Evolutionary conservation across 2,797 vertebrate species (phyloP), one percentile per base, ranked within the genome.

Genomic region (Simalia tracyae): DNA sequence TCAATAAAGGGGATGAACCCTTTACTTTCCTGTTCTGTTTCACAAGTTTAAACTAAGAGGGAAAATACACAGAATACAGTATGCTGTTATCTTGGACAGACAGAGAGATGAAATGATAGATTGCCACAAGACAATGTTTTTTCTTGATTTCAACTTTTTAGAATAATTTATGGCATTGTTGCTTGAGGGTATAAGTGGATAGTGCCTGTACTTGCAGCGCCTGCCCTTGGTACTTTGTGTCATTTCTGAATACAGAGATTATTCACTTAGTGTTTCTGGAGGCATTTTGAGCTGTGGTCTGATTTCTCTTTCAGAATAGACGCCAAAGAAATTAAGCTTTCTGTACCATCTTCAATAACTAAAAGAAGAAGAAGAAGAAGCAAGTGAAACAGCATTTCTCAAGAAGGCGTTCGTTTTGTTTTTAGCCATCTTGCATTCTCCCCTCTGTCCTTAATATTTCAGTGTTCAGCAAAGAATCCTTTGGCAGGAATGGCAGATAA

Each of bases 401-500:
- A 92, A 91, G 94, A 93, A 81, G 85, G 95, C 93, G 24, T 96
- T 96, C 93, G 93, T 96, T 94, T 95, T 68, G 72, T 81, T 46
- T 24, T 81, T 81, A 81, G 36, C 72, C 46, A 46, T 19, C 91
- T 93, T 95, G 93, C 95, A 94, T 94, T 93, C 95, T 94, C 89
- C 22, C 93, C 93, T 42, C 57, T 87, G 56, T 92, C 95, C 94
- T 95, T 95, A 93, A 94, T 95, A 94, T 95, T 91, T 94, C 91
- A 91, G 95, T 94, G 92, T 95, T 94, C 96, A 95, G 88, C 0
- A 0, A 92, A 94, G 94, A 96, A 91, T 93, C 95, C 92, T 96
- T 95, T 96, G 96, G 96, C 95, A 96, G 96, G 94, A 93, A 89
- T 94, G 95, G 92, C 93, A 95, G 96, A 95, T 96, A 93, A 90